These are phyloP conservation scores for Heteromormyrus szaboi DNA, from an alignment of 2,797 vertebrate genomes.

Conservation along the genomic window DNA sequence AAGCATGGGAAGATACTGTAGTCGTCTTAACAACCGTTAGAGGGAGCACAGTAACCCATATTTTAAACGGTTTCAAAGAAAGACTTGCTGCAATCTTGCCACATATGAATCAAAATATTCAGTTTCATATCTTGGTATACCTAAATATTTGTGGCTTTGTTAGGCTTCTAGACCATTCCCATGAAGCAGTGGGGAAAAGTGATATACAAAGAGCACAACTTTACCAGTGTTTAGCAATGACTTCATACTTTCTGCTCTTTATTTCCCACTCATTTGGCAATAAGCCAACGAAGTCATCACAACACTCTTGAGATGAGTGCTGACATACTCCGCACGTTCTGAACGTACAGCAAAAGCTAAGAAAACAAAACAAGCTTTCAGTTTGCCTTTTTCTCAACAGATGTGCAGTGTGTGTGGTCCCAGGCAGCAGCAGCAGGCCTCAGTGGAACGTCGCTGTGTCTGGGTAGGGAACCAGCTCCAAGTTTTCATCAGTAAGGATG, in stretches of 20 bases:
- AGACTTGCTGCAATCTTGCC: neutral
- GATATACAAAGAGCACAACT: neutral
- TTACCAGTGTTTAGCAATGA: neutral
- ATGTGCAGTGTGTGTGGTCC: slow-evolving; percentile 4
- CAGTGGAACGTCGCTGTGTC: neutral
- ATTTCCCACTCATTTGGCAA: neutral
- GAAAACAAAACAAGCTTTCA: neutral
- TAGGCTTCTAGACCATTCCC: neutral
- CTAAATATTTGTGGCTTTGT: neutral
- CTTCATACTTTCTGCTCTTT: neutral
- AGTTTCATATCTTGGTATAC: neutral
- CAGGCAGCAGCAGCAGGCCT: neutral
- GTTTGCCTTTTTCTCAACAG: neutral
- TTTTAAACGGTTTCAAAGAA: neutral
- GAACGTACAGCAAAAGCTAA: neutral
- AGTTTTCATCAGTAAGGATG: neutral
- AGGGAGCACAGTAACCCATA: neutral
- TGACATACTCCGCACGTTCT: neutral
- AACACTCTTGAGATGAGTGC: neutral
- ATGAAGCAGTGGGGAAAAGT: neutral
- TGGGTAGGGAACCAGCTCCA: neutral
- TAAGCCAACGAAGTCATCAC: neutral
- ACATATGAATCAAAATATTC: neutral
- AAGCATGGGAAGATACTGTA: neutral
- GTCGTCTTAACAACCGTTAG: neutral